Evolutionary conservation across 2,113 vertebrate species (phyloP).

Genomic region (Lophochroa leadbeateri): DNA sequence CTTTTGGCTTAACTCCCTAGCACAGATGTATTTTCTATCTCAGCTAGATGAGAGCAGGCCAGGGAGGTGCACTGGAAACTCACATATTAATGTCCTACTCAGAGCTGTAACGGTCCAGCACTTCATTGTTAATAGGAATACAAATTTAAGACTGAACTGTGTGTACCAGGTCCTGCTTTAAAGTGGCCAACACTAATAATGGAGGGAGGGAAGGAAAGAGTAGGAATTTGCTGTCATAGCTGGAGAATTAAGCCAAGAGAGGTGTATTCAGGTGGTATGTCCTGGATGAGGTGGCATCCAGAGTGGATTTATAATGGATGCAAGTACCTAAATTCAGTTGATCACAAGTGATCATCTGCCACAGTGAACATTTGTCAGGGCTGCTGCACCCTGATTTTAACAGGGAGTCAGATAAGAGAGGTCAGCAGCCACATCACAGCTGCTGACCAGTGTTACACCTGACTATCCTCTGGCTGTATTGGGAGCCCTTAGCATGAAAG

Average conservation of each 20-base stretch:
- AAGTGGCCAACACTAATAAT: background rate
- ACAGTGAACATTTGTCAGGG: background rate
- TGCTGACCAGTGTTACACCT: background rate
- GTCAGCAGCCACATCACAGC: background rate
- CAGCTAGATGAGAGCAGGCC: rapidly evolving
- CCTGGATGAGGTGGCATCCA: background rate
- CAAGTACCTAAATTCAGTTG: background rate
- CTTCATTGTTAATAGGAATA: background rate
- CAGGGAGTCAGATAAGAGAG: background rate
- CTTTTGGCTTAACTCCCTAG: background rate
- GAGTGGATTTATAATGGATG: background rate
- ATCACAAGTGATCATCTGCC: background rate
- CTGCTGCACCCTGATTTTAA: background rate
- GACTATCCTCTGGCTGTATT: background rate
- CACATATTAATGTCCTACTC: background rate
- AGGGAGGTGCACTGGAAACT: background rate
- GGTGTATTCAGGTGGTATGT: background rate
- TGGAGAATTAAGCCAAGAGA: background rate
- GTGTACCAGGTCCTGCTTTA: background rate
- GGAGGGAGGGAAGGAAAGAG: background rate
- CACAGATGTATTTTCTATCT: background rate
- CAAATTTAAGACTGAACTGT: background rate
- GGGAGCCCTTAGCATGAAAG: background rate
- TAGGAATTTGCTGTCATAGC: background rate
- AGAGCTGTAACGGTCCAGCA: background rate